These are phyloP conservation scores for Nyctibius grandis DNA, from an alignment of 2,797 vertebrate species.

Conservation along the genomic window DNA sequence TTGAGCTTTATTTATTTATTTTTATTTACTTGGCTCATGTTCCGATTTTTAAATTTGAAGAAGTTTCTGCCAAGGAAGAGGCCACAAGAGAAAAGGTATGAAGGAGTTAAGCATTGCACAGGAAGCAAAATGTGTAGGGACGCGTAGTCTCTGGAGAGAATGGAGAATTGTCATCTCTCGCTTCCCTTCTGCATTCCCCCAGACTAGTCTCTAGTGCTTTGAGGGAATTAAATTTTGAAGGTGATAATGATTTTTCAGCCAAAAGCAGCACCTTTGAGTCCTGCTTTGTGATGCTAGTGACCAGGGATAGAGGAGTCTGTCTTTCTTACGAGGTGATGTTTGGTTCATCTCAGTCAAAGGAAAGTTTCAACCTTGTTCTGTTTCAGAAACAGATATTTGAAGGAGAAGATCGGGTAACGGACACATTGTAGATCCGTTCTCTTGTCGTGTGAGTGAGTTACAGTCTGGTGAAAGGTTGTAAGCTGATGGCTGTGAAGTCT, in stretches of 20 bases:
- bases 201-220: not conserved
- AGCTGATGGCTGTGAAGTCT: not conserved
- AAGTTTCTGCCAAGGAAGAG: not conserved
- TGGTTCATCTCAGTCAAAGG: not conserved
- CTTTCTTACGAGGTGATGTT: not conserved
- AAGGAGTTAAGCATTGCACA: slow-evolving; percentile 32
- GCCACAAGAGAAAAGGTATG: not conserved
- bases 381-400: not conserved
- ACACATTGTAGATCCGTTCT: not conserved
- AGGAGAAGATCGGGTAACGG: not conserved
- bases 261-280: not conserved
- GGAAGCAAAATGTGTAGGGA: slow-evolving; percentile 4
- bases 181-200: not conserved
- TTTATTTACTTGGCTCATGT: slow-evolving; percentile 64
- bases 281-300: not conserved
- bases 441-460: not conserved
- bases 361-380: not conserved
- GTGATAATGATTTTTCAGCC: not conserved
- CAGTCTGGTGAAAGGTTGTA: not conserved
- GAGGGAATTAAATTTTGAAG: slow-evolving; percentile 23
- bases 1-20: slow-evolving; percentile 70
- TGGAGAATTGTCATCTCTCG: not conserved
- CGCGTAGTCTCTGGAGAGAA: not conserved
- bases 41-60: slow-evolving; percentile 44
- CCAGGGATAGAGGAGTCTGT: not conserved